These are phyloP conservation scores for Sisyra terminalis DNA, from an alignment of 2,888 invertebrate genomes.

Conservation along the genomic window DNA sequence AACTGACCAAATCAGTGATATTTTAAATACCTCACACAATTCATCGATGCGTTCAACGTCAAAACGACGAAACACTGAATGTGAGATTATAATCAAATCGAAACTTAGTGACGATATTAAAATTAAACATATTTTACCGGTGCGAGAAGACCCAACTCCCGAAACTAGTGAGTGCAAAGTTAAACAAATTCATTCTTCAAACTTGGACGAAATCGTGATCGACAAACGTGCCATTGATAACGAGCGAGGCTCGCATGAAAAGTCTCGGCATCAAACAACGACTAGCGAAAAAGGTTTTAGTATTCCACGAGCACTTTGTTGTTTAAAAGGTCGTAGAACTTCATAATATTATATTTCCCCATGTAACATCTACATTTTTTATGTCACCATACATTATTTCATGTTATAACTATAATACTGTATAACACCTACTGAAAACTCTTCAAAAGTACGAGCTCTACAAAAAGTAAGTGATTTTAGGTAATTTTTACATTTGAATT, in stretches of 20 bases:
- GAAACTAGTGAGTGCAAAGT: conserved; percentile 5
- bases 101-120: not conserved
- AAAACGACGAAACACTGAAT: conserved; percentile 6
- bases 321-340: conserved; percentile 27
- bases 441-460: too few species aligned
- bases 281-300: conserved; percentile 26
- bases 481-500: too few species aligned
- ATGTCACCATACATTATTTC: too few species aligned
- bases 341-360: conserved; percentile 20
- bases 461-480: too few species aligned
- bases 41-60: not conserved
- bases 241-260: conserved; percentile 2
- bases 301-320: conserved; percentile 35
- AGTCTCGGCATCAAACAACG: conserved; percentile 19
- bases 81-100: conserved; percentile 6
- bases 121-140: not conserved
- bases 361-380: too few species aligned
- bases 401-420: too few species aligned
- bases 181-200: not conserved
- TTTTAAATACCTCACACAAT: not conserved
- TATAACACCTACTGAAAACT: too few species aligned
- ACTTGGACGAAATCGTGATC: conserved; percentile 11
- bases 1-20: not conserved
- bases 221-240: conserved; percentile 7
- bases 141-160: conserved; percentile 3